These are phyloP conservation scores for Typhlichthys eigenmanni DNA, from an alignment of 2,797 vertebrate genomes.

Conservation along the genomic window DNA sequence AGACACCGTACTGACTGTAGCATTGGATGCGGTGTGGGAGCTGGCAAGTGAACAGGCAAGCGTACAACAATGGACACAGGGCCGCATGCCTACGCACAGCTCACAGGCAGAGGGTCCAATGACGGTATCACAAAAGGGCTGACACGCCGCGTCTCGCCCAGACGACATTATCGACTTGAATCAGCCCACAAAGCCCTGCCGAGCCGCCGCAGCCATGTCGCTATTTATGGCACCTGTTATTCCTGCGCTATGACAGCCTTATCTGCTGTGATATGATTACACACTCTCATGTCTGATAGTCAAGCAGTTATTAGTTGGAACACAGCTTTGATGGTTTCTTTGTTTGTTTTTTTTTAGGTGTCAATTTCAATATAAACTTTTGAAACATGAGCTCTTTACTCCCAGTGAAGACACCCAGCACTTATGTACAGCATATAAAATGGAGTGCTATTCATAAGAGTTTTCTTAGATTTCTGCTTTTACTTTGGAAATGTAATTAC, in stretches of 20 bases:
- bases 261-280: conserved; percentile 52
- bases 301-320: conserved; percentile 34
- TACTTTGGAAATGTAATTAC: no score
- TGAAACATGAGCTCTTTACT: neutral
- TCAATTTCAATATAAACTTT: conserved; percentile 16
- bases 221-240: conserved; percentile 50
- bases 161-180: conserved; percentile 54
- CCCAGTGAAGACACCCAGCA: neutral
- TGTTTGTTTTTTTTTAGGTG: neutral
- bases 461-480: no score
- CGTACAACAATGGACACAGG: neutral
- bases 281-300: conserved; percentile 41
- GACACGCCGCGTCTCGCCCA: conserved; percentile 20
- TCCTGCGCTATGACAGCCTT: conserved; percentile 47
- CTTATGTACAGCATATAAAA: neutral
- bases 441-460: no score
- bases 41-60: conserved; percentile 4
- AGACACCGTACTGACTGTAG: conserved; percentile 11
- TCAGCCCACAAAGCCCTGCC: conserved; percentile 29
- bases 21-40: conserved; percentile 17
- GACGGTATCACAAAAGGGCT: conserved; percentile 24
- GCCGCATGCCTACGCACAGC: neutral
- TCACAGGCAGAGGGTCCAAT: conserved; percentile 5
- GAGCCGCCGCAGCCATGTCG: conserved; percentile 25
- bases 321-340: neutral